Evolutionary conservation across 2,797 vertebrate species (phyloP).

Genomic region (Brachymystax lenok): DNA sequence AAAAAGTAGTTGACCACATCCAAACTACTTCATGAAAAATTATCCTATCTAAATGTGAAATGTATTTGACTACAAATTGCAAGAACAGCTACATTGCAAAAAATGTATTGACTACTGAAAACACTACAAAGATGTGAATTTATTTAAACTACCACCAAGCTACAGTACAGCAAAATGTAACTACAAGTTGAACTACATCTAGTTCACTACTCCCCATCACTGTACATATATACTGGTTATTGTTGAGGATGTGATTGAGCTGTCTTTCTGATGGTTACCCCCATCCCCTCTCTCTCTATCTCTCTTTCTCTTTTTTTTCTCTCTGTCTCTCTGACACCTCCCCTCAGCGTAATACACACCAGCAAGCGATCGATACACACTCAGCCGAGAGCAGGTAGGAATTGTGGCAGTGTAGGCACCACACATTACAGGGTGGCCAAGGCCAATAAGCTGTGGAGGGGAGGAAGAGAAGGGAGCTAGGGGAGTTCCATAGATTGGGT

Average conservation of each 20-base stretch:
- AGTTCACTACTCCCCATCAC: no score
- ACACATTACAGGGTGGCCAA: slow-evolving; percentile 75
- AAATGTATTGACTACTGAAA: no score
- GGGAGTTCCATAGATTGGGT: slow-evolving; percentile 34
- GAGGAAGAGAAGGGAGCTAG: slow-evolving; percentile 35
- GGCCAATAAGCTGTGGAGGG: slow-evolving; percentile 68
- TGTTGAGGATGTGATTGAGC: slow-evolving; percentile 63
- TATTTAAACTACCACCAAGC: no score
- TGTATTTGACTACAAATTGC: no score
- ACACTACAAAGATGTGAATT: no score
- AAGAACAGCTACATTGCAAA: no score
- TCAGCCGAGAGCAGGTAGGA: slow-evolving; percentile 73
- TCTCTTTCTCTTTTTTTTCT: neutral
- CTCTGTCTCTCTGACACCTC: slow-evolving; percentile 55
- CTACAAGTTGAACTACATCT: no score
- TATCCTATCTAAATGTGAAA: no score
- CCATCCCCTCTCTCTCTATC: slow-evolving; percentile 14
- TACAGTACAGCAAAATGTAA: no score
- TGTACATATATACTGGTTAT: slow-evolving; percentile 34
- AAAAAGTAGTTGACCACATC: no score
- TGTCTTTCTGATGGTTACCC: neutral
- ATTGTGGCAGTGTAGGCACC: slow-evolving; percentile 77
- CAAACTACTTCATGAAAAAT: no score
- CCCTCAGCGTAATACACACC: slow-evolving; percentile 73
- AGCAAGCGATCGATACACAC: slow-evolving; percentile 75